phyloP scores from a whole-genome alignment of 2,113 vertebrate genomes.

The Cryptotis parvus region DNA sequence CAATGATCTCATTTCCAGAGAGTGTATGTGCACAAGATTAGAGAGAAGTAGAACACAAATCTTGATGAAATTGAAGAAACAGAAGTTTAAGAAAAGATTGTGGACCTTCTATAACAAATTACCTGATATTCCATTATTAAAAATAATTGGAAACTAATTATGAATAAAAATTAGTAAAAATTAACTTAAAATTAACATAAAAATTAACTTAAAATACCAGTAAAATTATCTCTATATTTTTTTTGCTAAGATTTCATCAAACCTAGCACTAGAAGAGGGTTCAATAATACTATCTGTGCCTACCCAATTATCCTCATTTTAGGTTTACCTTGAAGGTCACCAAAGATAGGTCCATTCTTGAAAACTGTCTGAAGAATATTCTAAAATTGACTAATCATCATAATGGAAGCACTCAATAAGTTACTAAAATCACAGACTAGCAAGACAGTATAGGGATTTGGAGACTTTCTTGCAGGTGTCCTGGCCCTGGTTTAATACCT shows the following conservation, averaged over 20 bases:
- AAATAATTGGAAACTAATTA: conserved; percentile 2
- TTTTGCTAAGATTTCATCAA: background rate
- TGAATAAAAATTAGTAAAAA: background rate
- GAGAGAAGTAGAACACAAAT: background rate
- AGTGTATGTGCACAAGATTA: background rate
- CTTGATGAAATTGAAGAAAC: background rate
- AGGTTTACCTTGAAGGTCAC: background rate
- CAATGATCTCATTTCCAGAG: background rate
- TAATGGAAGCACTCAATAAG: background rate
- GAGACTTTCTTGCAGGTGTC: no score
- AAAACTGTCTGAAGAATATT: background rate
- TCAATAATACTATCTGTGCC: background rate
- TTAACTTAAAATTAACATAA: background rate
- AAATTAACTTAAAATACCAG: conserved; percentile 24
- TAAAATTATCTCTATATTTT: background rate
- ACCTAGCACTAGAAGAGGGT: background rate
- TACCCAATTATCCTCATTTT: background rate
- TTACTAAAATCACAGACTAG: background rate
- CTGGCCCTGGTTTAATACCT: no score
- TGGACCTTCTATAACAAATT: background rate
- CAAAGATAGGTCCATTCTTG: background rate
- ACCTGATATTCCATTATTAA: background rate
- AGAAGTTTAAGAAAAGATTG: background rate
- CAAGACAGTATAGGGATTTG: no score
- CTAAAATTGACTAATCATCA: background rate